Evolutionary conservation across 2,888 invertebrate genomes (phyloP), one percentile per base, ranked within the genome.

Genomic region (Dinocampus coccinellae): DNA sequence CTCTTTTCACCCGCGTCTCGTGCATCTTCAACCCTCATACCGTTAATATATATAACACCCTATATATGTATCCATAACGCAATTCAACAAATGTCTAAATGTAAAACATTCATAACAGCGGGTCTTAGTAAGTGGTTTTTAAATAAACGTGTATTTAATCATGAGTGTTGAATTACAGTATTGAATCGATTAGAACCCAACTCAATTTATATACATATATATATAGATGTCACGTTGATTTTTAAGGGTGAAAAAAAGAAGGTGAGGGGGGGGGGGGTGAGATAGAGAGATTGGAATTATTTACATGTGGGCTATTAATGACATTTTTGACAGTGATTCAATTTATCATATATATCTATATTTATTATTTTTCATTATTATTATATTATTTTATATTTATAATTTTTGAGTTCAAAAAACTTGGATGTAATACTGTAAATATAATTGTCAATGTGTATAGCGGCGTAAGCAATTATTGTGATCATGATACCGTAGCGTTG

Each of bases 71-170:
- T 78, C 77, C 70, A 13, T 55, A 62, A 74, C 75, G 62, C 74
- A 71, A 73, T 69, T 69, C 67, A 66, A 77, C 76, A 3, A 65
- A 57, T 65, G 55, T 73, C 77, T 83, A 81, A 42, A 42, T n/a
- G 13, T 42, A 42, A 83, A 82, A 84, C 82, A 83, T 82, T 83
- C 82, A 83, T 82, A 81, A 80, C 81, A 81, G 79, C 78, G 1
- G 57, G 11, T 33, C n/a, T 13, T 4, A 29, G 79, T 84, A 84
- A 85, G 84, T 85, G 84, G 82, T 83, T 85, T 70, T 83, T 83
- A 82, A 84, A 83, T 84, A 82, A 84, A 84, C 79, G 80, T 84
- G 26, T 71, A 83, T 84, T 84, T 84, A 84, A 84, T 84, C 84
- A 83, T 80, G 72, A 78, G 80, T 82, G 78, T 83, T 81, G 75